Base-by-base conservation (phyloP, 2,888 invertebrate genomes). In the Lymantria monacha region DNA sequence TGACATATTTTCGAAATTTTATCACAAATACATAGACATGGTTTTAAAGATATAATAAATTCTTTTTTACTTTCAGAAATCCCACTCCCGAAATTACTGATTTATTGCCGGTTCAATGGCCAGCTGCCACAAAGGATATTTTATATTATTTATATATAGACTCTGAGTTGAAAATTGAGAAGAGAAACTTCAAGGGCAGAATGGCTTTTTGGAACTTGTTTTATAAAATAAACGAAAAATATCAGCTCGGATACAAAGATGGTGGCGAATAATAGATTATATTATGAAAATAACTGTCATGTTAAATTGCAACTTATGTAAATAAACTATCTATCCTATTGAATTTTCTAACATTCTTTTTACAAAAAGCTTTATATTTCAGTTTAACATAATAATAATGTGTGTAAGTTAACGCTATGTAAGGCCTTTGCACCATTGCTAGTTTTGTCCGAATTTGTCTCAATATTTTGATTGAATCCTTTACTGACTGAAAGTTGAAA, bases 151-250 rank as follows among this genome's bases (percentile, higher is more conserved):
- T 77, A 33, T 51, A 66, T 30, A 74, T 77, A 30, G 65, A 74
- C 50, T 54, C 61, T 9, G 63, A 73, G 30, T 51, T 75, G 5
- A 59, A 48, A 45, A 49, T 76, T 14, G 52, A 68, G 36, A 61
- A 57, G 30, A 68, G 76, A 47, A 63, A 59, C 47, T 69, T 69
- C 41, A 66, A 72, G 11, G 55, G 61, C 8, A 66, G 77, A 49
- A 72, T 77, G 58, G 63, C 76, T 15, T 70, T 78, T 51, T 78
- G 77, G 78, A 67, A 77, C 46, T 46, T 76, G 10, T 74, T 77
- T 57, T 76, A 72, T 33, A 70, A 61, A 57, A 42, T 72, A 0
- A 69, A 72, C 43, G 53, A 52, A 54, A 51, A 61, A 7, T 46
- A 49, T 2, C 62, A 66, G 56, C 47, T 59, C 8, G 60, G 65